Evolutionary conservation across 2,113 vertebrate genomes (phyloP), one percentile per base, ranked within the genome.

Genomic region (Oncorhynchus gorbuscha): DNA sequence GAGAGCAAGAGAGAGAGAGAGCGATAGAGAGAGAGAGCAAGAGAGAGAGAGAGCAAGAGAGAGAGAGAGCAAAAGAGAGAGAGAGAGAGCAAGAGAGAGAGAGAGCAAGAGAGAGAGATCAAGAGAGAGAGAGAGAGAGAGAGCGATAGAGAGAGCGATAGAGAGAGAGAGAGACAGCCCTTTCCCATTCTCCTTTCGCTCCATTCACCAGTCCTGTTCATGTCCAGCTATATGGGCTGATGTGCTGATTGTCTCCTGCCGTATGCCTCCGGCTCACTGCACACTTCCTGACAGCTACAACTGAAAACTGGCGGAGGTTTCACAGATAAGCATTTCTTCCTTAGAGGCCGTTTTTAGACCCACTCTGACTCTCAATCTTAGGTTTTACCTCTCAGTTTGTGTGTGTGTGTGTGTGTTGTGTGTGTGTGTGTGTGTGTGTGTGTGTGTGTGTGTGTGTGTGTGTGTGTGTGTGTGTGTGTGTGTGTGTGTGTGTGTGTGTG

Each of bases 131-230:
- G 4, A 30, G 30, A 30, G 30, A 30, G 30, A 30, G 30, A 30
- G 30, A 32, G 30, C 0, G 4, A 32, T 0, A 32, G 30, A 32
- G 30, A 32, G 32, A 35, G 32, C 0, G 4, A 32, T 0, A 32
- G 30, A 32, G 30, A 32, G 30, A 32, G 30, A 32, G 32, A 35
- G 32, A 35, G 32, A 35, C 35, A 51, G 20, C 58, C 45, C 14
- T 72, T 72, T 51, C 64, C 49, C 16, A 12, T 32, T 79, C 30
- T 74, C 64, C 71, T 75, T 55, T 16, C 4, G 49, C 24, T 26
- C 24, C 24, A 24, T 48, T 45, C 59, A 66, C 45, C 35, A 13
- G 48, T 49, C 69, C 39, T 48, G 22, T 30, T 11, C 26, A 28
- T 55, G 51, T 58, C 13, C 51, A 32, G 22, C 22, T 16, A 51